A percentile compares a stretch with the other conserved stretches of the same genome.
phyloP scores from a whole-genome alignment of 1,140 invertebrate genomes.

The Mycetomoellerius zeteki region DNA sequence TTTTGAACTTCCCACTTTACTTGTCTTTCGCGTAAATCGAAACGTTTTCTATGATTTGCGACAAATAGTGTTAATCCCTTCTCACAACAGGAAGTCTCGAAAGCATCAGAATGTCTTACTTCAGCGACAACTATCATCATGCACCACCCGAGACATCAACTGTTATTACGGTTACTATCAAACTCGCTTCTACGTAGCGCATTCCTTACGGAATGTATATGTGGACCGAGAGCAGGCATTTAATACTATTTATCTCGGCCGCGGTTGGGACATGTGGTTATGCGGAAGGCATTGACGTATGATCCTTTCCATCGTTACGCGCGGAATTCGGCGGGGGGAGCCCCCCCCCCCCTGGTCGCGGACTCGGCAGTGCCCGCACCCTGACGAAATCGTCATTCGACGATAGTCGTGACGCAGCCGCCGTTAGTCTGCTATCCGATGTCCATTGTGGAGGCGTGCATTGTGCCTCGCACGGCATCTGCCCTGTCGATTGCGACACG shows the following conservation, averaged over 20 bases:
- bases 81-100: slow-evolving; percentile 29
- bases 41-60: not conserved
- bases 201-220: not conserved
- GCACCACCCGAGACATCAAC: not conserved
- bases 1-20: not conserved
- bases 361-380: not conserved
- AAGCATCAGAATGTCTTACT: not conserved
- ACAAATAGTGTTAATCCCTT: not conserved
- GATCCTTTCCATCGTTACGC: slow-evolving; percentile 26
- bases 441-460: slow-evolving; percentile 21
- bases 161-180: slow-evolving; percentile 44
- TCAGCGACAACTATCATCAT: slow-evolving; percentile 20
- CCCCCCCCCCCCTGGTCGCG: not conserved
- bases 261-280: slow-evolving; percentile 32
- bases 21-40: not conserved
- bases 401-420: slow-evolving; percentile 43
- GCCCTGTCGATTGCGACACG: slow-evolving; percentile 43
- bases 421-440: not conserved
- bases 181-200: slow-evolving; percentile 26
- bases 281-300: slow-evolving; percentile 57
- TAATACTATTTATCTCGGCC: slow-evolving; percentile 40
- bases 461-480: slow-evolving; percentile 65
- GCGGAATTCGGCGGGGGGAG: not conserved
- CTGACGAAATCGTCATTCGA: slow-evolving; percentile 26
- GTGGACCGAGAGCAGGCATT: slow-evolving; percentile 13